phyloP scores from a whole-genome alignment of 2,113 vertebrate genomes.

The Spilogale gracilis region DNA sequence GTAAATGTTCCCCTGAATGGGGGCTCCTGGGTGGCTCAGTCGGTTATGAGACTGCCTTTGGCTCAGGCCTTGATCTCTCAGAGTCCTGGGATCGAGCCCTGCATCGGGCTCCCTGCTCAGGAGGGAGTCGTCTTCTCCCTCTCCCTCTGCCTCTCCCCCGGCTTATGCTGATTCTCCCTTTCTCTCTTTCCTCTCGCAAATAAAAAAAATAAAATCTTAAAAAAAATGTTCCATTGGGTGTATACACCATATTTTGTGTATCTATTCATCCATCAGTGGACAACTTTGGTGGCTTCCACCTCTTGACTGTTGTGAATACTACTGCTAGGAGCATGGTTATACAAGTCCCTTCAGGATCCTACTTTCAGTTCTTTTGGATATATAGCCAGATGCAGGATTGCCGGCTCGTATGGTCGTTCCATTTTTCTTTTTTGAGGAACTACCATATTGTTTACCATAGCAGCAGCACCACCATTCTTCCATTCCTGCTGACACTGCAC shows the following conservation, averaged over 20 bases:
- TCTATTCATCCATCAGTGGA: neutral
- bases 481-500: neutral
- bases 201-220: no score
- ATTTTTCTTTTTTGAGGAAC: conserved; percentile 10
- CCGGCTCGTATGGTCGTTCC: neutral
- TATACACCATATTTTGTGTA: neutral
- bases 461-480: neutral
- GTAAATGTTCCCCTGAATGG: neutral
- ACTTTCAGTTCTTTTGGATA: neutral
- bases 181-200: no score
- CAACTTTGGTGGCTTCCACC: neutral
- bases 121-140: no score
- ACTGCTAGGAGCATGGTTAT: neutral
- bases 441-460: neutral
- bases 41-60: neutral
- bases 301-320: neutral
- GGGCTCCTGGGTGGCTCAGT: neutral
- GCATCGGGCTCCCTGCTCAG: no score
- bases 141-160: no score
- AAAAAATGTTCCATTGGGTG: neutral
- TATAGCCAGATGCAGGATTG: neutral
- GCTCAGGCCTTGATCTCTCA: neutral
- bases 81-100: no score
- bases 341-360: neutral
- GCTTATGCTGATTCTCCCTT: no score